Evolutionary conservation across 2,797 vertebrate species (phyloP), one percentile per base, ranked within the genome.

Genomic region (Cuniculus paca): DNA sequence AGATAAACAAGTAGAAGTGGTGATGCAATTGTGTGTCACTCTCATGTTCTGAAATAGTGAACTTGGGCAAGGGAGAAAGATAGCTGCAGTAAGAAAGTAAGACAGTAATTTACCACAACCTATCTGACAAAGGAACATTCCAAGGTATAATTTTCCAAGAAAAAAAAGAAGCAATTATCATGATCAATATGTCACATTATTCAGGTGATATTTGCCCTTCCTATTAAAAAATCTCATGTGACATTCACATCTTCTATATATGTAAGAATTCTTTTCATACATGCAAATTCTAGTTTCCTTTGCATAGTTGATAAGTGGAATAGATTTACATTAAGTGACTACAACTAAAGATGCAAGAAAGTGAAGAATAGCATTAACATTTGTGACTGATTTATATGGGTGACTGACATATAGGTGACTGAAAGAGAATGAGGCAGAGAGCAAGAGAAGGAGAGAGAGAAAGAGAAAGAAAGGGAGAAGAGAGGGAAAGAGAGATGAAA

Each of bases 291-390:
- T 88, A 6, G 31, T 81, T 88, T 88, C 5, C 79, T 87, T 84
- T 93, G 14, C 50, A 86, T 95, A 39, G 4, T 82, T 94, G 7
- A 88, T 88, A 92, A 93, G 58, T 10, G 5, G 11, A 95, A 63
- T 92, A 74, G 28, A 92, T 92, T 96, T 88, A 91, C 50, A 88
- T 88, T 96, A 92, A 91, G 31, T 83, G 8, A 84, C 42, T 68
- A 70, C 94, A 96, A 85, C 6, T 16, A 94, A 93, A 91, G 26
- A 14, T 90, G 1, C 4, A 88, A 94, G 31, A 34, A 90, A 78
- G 24, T 77, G 9, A 92, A 77, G 24, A 79, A 48, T n/a, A 54
- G 10, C 26, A 77, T 84, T 74, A 81, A 24, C 8, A 83, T 74
- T 91, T 74, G 80, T 45, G 5, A 58, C 10, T 89, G 10, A n/a